Conservation (phyloP, 1,140 invertebrate genomes). For the Sinonovacula constricta region DNA sequence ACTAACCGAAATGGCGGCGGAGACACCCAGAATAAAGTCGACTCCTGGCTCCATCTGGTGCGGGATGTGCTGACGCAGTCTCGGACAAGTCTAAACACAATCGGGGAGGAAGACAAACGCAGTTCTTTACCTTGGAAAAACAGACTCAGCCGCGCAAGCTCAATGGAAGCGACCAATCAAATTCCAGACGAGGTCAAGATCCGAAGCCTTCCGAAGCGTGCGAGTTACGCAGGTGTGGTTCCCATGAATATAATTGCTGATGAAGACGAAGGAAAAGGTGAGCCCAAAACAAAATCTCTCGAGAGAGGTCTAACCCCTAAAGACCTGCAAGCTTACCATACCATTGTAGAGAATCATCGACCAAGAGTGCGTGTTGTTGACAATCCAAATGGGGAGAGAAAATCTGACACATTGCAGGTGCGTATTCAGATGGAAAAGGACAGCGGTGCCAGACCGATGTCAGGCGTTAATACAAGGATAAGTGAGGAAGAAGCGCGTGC, state of each 20-base stretch:
- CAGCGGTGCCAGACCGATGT: slow-evolving; percentile 11
- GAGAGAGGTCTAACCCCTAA: neutral
- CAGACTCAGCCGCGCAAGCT: slow-evolving; percentile 48
- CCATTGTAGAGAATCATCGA: neutral
- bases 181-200: slow-evolving; percentile 52
- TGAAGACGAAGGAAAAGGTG: slow-evolving; percentile 40
- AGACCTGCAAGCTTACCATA: neutral
- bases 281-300: neutral
- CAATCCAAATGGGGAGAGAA: neutral
- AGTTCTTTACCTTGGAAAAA: slow-evolving; percentile 56
- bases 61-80: slow-evolving; percentile 61
- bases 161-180: slow-evolving; percentile 45
- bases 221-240: slow-evolving; percentile 32
- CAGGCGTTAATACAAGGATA: slow-evolving; percentile 20
- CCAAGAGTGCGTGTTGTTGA: neutral
- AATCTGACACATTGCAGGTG: neutral
- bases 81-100: slow-evolving; percentile 63
- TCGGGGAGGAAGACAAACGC: slow-evolving; percentile 64
- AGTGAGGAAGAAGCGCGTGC: slow-evolving; percentile 48
- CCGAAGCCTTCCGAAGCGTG: slow-evolving; percentile 37
- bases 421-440: neutral
- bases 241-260: slow-evolving; percentile 62
- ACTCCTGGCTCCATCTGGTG: slow-evolving; percentile 64
- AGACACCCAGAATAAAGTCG: slow-evolving; percentile 45
- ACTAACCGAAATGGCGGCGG: slow-evolving; percentile 21